Base-by-base conservation (phyloP, 2,797 vertebrate genomes). In the Babyrousa celebensis region DNA sequence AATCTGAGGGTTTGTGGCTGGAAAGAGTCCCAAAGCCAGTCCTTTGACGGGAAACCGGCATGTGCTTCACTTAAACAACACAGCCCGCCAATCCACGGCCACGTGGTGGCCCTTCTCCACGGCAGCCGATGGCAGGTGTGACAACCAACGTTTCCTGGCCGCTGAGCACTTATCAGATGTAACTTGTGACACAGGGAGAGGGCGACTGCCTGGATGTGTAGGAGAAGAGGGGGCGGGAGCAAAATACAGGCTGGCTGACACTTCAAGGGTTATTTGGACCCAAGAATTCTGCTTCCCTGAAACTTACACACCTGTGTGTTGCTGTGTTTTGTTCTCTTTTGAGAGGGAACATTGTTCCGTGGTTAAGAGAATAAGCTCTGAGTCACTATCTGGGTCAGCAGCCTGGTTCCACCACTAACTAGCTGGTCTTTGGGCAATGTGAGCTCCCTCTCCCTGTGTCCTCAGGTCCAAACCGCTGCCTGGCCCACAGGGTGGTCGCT, bases 11-110 rank as follows among this genome's bases (percentile, higher is more conserved):
- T 15, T 6, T 11, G 12, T 54, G 36, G 36, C 20, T n/a, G 14
- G 27, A 27, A 32, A 9, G 85, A 58, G 4, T 36, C 87, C 54
- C 20, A 56, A 4, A 18, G 36, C 14, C 65, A 79, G 62, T 43
- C 29, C 85, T 77, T 7, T 14, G 36, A 62, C 62, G 29, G 25
- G 5, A 5, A 68, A 27, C 52, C 32, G 60, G 48, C 58, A 8
- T 7, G 29, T 1, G 23, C 56, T 67, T n/a, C 63, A 8, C 14
- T 70, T 52, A 21, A 56, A 40, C 40, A 43, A n/a, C 48, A 54
- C 0, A 6, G 72, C 16, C 10, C 0, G 0, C 68, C 12, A 18
- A 4, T 4, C n/a, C 12, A 10, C 0, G 40, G 15, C 43, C 18
- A 20, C 0, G 0, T 2, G 32, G 15, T 1, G 21, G 6, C 4